Evolutionary conservation across 2,888 invertebrate genomes (phyloP).

Genomic region (Caenorhabditis sp.): DNA sequence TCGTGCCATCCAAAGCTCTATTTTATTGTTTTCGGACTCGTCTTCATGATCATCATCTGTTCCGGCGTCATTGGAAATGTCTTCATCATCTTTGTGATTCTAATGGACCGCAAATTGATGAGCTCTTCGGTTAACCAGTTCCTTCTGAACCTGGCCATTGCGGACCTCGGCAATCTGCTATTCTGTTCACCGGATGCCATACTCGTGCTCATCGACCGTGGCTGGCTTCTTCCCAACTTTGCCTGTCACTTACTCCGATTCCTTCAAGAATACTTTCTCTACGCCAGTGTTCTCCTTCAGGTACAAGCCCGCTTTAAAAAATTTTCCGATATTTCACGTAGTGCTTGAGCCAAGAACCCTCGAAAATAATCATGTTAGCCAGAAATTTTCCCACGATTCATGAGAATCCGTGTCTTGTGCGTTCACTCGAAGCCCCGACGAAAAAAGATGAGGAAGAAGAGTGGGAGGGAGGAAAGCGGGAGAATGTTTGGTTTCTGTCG

Average conservation of each 20-base stretch:
- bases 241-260: conserved; percentile 80
- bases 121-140: conserved; percentile 69
- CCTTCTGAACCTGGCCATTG: conserved; percentile 69
- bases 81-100: conserved; percentile 68
- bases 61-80: conserved; percentile 68
- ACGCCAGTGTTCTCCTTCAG: conserved; percentile 80
- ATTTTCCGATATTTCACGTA: conserved; percentile 1
- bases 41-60: conserved; percentile 61
- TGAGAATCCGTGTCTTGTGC: too few species aligned
- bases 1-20: conserved; percentile 54
- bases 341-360: neutral
- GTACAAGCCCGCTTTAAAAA: conserved; percentile 54
- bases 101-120: conserved; percentile 66
- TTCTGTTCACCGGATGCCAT: conserved; percentile 69
- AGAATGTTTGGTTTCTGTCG: neutral
- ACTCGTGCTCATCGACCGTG: conserved; percentile 62
- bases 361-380: conserved; percentile 24
- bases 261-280: conserved; percentile 80
- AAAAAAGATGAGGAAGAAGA: too few species aligned
- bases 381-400: conserved; percentile 26
- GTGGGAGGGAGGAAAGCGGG: neutral
- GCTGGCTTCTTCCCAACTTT: conserved; percentile 66
- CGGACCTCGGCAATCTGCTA: conserved; percentile 68
- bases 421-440: too few species aligned
- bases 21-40: conserved; percentile 52